phyloP scores from a whole-genome alignment of 1,140 invertebrate genomes.

The Drosophila littoralis region DNA sequence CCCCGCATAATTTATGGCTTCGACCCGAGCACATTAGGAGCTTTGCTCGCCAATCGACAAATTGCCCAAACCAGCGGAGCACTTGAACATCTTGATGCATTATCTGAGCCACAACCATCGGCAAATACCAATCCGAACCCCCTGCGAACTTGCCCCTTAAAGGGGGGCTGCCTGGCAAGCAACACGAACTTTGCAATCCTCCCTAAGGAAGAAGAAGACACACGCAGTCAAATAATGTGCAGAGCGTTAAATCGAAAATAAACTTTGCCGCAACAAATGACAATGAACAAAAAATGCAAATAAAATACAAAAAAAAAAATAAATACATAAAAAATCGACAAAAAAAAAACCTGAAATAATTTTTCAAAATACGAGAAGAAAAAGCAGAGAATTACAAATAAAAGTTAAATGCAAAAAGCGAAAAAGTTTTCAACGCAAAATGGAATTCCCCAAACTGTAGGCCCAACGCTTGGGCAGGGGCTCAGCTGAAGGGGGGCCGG shows the following conservation, averaged over 20 bases:
- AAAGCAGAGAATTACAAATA: constrained; percentile 13
- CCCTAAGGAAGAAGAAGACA: background rate
- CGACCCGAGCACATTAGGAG: background rate
- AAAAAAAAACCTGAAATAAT: constrained; percentile 44
- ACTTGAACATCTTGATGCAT: constrained; percentile 33
- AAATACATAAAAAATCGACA: background rate
- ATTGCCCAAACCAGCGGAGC: constrained; percentile 20
- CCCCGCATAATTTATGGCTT: constrained; percentile 17
- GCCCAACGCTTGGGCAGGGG: background rate
- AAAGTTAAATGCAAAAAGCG: constrained; percentile 50
- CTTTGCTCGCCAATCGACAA: constrained; percentile 22
- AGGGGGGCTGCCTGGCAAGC: too few species aligned
- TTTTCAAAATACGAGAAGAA: constrained; percentile 54
- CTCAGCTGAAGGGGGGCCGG: background rate
- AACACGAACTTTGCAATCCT: background rate
- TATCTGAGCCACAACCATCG: constrained; percentile 14
- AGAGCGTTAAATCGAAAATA: constrained; percentile 61
- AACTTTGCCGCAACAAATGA: constrained; percentile 43
- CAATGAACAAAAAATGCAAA: constrained; percentile 19
- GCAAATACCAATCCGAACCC: background rate
- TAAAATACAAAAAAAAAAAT: constrained; percentile 1
- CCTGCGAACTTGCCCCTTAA: too few species aligned
- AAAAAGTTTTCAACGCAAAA: constrained; percentile 48
- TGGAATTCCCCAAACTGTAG: constrained; percentile 59
- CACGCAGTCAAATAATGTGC: constrained; percentile 39